Base-by-base conservation (phyloP, 2,888 invertebrate species). In the Prosopocoilus inquinatus region DNA sequence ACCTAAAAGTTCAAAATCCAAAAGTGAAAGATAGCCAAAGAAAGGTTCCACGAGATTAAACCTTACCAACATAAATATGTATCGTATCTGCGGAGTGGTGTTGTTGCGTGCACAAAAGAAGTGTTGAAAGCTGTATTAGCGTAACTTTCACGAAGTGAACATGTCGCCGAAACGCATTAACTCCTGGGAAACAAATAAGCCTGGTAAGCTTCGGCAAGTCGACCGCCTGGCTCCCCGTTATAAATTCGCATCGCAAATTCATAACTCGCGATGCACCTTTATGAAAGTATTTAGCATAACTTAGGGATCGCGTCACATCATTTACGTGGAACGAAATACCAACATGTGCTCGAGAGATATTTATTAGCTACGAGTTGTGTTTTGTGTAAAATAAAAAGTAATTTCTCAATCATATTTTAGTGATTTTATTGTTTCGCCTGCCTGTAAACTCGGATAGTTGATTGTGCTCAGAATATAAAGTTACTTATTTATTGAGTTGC, bases 391-490 rank as follows among this genome's bases (percentile, higher is more conserved):
- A 73, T 70, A 74, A 75, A 75, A 74, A 71, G 67, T 67, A 71
- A 74, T 75, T 75, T 75, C 74, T 75, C 75, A 76, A 76, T 77
- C 75, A 77, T 77, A 77, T 77, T 75, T 77, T 74, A 77, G 75
- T 73, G 73, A 77, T 76, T 77, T 77, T 77, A 77, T 77, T 77
- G 76, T 77, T 77, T 76, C 67, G 75, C 67, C 69, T 67, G 74
- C 73, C 74, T 75, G 75, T 74, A 76, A 76, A 76, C 73, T 75
- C 72, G 74, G 73, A 75, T 74, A 75, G 73, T 74, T 76, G 77
- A 77, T 76, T 77, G 76, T 76, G 73, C 70, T 72, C 70, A 64
- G 75, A 71, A 75, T 76, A 77, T 77, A 77, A 77, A 77, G 75
- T 76, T 74, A 75, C 75, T 75, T 76, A 76, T 77, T 77, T 77